Evolutionary conservation across 2,888 invertebrate species (phyloP), one percentile per base, ranked within the genome.

Genomic region (Hyppa rectilinea): DNA sequence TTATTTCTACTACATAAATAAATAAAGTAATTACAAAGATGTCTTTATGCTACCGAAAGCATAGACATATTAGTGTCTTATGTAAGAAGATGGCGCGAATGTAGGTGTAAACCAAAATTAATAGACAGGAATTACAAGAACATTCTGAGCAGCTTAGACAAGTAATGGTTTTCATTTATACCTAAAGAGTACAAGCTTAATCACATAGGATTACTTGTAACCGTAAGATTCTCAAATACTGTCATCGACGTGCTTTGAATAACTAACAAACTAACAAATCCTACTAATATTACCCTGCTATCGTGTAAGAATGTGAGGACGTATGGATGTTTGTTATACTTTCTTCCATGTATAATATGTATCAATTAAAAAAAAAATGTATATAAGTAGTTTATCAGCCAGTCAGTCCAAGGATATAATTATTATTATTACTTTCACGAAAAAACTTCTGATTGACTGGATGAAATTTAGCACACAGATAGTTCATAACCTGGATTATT

Each of bases 91-190:
- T 31, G 47, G n/a, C 26, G 53, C 34, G 43, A 50, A 67, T 60
- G 60, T 58, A 65, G n/a, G 43, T 58, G 50, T 61, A 50, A 67
- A 70, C 67, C 59, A 58, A 68, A 81, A 75, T 67, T 66, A 62
- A 74, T 78, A 64, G 71, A 34, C 65, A 29, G 31, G 34, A 52
- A 62, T 60, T 61, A 65, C 61, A 55, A 52, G 55, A 79, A 64
- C 61, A 55, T 79, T 67, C n/a, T 26, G 40, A 65, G n/a, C 17
- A 63, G 70, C 47, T 56, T 38, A 56, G 23, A 34, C 31, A 49
- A 61, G 49, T 64, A 64, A 70, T 64, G 49, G 50, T 40, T 68
- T 29, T 47, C 26, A 49, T 40, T 58, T n/a, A 43, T n/a, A 23
- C 38, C n/a, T n/a, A 55, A 29, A 4, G 20, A 55, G 49, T 23